Conservation (phyloP, 2,888 invertebrate genomes). For the Tillus elongatus region DNA sequence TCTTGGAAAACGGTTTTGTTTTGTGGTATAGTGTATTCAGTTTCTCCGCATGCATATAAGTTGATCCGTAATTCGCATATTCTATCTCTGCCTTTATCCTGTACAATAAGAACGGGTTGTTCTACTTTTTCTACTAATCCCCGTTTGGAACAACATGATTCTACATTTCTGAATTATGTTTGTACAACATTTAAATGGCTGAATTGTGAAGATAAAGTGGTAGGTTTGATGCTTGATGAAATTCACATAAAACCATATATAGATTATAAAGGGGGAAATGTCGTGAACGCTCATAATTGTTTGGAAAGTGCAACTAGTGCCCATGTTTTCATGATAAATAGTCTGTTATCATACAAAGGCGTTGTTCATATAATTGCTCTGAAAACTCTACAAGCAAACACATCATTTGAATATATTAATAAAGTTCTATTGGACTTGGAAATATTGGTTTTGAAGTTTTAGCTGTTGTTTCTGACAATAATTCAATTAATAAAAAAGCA, state of each 20-base stretch:
- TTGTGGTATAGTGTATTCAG: conserved; percentile 10
- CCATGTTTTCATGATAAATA: conserved; percentile 17
- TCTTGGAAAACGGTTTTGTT: conserved; percentile 7
- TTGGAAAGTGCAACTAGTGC: conserved; percentile 12
- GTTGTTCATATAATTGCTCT: conserved; percentile 20
- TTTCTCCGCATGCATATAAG: conserved; percentile 17
- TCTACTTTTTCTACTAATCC: too few species aligned
- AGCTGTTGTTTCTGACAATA: conserved; percentile 18
- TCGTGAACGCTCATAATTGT: conserved; percentile 15
- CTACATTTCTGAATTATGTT: too few species aligned
- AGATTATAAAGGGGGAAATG: conserved; percentile 20
- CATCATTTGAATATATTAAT: conserved; percentile 11
- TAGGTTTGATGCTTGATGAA: conserved; percentile 18
- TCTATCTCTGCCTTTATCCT: conserved; percentile 13
- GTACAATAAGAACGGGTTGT: conserved; percentile 11
- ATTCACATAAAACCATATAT: conserved; percentile 20
- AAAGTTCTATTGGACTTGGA: conserved; percentile 15
- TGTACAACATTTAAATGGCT: conserved; percentile 9
- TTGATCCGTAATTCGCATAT: conserved; percentile 14
- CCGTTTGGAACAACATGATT: too few species aligned
- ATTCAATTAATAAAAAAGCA: conserved; percentile 19
- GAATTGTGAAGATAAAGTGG: conserved; percentile 10
- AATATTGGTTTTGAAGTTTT: conserved; percentile 17
- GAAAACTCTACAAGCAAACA: conserved; percentile 12
- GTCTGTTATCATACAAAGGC: conserved; percentile 17